Evolutionary conservation across 2,113 vertebrate species (phyloP).

Genomic region (Lathamus discolor): DNA sequence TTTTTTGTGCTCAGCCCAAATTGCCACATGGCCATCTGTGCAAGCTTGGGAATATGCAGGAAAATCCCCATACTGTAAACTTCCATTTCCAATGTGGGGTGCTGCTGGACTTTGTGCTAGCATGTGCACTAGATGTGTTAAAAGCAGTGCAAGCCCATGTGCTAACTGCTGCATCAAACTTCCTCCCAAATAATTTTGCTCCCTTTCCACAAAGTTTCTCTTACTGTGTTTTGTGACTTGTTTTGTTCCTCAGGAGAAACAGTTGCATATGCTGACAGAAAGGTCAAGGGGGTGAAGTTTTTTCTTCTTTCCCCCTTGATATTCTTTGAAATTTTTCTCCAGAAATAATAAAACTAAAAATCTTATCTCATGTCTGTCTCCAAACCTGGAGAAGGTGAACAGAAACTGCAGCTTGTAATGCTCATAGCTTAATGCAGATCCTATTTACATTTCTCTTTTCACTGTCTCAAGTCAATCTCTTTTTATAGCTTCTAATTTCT

Average conservation of each 20-base stretch:
- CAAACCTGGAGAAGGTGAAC: neutral
- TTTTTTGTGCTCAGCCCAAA: neutral
- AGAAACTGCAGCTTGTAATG: neutral
- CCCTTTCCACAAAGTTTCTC: neutral
- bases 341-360: neutral
- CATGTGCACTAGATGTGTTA: neutral
- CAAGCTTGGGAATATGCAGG: neutral
- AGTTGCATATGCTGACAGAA: neutral
- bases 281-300: rapidly evolving
- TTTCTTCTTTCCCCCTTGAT: neutral
- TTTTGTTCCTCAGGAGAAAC: neutral
- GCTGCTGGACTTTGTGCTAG: neutral
- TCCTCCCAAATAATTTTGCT: neutral
- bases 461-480: neutral
- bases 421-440: neutral
- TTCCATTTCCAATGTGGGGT: neutral
- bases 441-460: neutral
- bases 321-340: neutral
- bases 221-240: neutral
- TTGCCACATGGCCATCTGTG: neutral
- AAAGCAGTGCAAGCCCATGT: neutral
- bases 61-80: neutral
- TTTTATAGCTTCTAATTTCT: neutral
- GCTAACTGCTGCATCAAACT: neutral
- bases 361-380: neutral